Evolutionary conservation across 1,140 invertebrate genomes (phyloP), one percentile per base, ranked within the genome.

Genomic region (Orchestia grillus): DNA sequence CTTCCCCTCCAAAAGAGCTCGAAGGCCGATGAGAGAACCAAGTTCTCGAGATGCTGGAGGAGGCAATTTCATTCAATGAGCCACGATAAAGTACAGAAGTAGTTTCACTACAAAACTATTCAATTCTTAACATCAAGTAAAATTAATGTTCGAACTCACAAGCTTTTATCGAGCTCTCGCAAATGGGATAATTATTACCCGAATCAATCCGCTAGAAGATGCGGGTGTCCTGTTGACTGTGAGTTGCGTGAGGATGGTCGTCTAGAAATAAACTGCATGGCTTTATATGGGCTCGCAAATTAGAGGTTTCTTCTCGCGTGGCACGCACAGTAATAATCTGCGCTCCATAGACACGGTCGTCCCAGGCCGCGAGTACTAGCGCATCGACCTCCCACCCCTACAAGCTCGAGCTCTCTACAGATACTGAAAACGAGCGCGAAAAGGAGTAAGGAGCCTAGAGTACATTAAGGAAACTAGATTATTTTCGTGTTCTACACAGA

Each of bases 281-380:
- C 92, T 44, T 94, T 44, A 44, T 44, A 94, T 94, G 44, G 44
- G 41, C 92, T 45, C 40, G 8, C n/a, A 94, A 94, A 94, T 94
- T 94, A 94, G 23, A 94, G 92, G 92, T 15, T 45, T 94, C 43
- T 45, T 44, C 92, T 44, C 92, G 40, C 44, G 40, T 94, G 11
- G 92, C 44, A 94, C 92, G 44, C 92, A 47, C 23, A 6, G 44
- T 44, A 47, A 94, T 47, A 90, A 90, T 41, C 88, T 41, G 92
- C 43, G 36, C 45, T 94, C 92, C 44, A 94, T 45, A 94, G 44
- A n/a, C 44, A 77, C 62, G 62, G 62, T 15, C 15, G 11, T 77
- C 62, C 11, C 62, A 3, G 62, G 28, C 62, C 15, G 62, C 62
- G 6, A 6, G 47, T 53, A 36, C 28, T 77, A 77, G 1, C 15